Evolutionary conservation across 2,113 vertebrate species (phyloP).

Genomic region (Ptilorrhoa leucosticta): DNA sequence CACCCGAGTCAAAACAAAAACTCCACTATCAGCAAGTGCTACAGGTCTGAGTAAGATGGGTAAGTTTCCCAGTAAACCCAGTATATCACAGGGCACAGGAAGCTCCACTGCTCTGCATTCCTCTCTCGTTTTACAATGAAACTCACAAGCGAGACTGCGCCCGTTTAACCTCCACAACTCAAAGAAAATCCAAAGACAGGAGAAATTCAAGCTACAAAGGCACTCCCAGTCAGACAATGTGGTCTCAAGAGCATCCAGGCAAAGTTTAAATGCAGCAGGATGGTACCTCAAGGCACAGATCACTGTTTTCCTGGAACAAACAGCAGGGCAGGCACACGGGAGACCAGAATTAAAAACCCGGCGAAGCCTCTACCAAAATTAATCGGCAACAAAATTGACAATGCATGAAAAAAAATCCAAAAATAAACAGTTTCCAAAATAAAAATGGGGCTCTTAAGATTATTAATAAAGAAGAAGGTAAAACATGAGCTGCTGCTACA

Average conservation of each 20-base stretch:
- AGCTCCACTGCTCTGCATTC: neutral
- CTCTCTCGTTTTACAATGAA: neutral
- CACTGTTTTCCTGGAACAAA: constrained; percentile 5
- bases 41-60: neutral
- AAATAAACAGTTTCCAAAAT: neutral
- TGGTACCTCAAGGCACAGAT: neutral
- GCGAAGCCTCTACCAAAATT: neutral
- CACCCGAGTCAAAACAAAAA: neutral
- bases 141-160: neutral
- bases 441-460: neutral
- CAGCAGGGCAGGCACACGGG: neutral
- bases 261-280: neutral
- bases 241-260: constrained; percentile 5
- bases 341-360: neutral
- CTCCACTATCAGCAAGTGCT: neutral
- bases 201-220: neutral
- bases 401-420: neutral
- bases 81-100: neutral
- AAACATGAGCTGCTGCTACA: neutral
- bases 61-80: neutral
- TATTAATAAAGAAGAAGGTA: neutral
- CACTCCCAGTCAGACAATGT: neutral
- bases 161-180: neutral
- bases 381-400: neutral
- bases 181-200: neutral